Evolutionary conservation across 1,140 invertebrate genomes (phyloP), one percentile per base, ranked within the genome.

Genomic region (Idris sp.): DNA sequence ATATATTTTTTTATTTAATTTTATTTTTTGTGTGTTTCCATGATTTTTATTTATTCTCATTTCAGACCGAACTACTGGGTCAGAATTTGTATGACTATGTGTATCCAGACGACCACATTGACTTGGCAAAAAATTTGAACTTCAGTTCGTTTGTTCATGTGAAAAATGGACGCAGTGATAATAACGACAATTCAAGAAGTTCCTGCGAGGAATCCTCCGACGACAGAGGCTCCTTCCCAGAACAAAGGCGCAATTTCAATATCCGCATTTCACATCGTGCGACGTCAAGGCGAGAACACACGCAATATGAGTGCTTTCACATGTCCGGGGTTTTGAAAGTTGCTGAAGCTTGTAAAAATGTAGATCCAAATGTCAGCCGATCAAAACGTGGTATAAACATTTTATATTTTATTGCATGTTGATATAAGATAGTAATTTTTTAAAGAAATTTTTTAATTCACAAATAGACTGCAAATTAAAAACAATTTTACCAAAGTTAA

Each of bases 41-140:
- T 22, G 19, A 22, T 22, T 22, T 22, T 2, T 22, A 6, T 22
- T 41, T 74, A 53, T 22, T 51, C 56, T 49, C 18, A 43, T 81
- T 88, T 19, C 84, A 96, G 94, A 90, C 91, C 65, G 96, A 97
- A 74, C 87, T 97, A 35, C 91, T 97, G 81, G 96, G 96, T 0
- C 92, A 96, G 79, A 94, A 92, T 44, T 86, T 97, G 40, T 92
- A 92, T 80, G 92, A 91, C 53, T 92, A 95, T 43, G 91, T 94
- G 2, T 92, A 94, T 79, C 90, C 91, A 1, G 92, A 94, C 10
- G 96, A 97, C 81, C 91, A 93, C 46, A 89, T 90, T 4, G 90
- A 91, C 49, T 87, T 98, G 11, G 89, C 89, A 26, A 88, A 90
- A 35, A 91, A 93, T 76, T 84, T 97, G 6, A 91, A 88, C 49